Base-by-base conservation (phyloP, 2,888 invertebrate genomes). In the Apamea monoglypha region DNA sequence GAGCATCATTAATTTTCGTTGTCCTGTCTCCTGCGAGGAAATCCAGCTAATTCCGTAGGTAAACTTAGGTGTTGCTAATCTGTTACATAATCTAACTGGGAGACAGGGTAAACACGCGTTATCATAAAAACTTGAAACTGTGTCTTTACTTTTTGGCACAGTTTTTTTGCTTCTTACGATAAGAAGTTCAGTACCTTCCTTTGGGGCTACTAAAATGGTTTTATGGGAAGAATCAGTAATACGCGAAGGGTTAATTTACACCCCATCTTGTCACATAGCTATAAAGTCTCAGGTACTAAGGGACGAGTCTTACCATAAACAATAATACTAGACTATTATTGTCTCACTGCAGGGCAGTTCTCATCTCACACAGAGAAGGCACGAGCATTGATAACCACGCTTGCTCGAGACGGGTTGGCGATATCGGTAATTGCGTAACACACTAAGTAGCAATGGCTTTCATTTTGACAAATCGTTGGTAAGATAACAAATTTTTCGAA, bases 1-100 rank as follows among this genome's bases (percentile, higher is more conserved):
- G 63, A 68, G 73, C 56, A 78, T 88, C 88, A 86, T 86, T 86
- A 86, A 86, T 88, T 88, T 78, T 82, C 76, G 74, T 78, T 77
- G 77, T n/a, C 75, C 74, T 68, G 64, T 85, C 86, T 82, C 72
- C 67, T 68, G 16, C 59, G 70, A 78, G 66, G 32, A 66, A 70
- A 76, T 75, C 78, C 59, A 64, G 44, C 78, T 85, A 84, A 85
- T 87, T 84, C 72, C n/a, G 29, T 44, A 74, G 71, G 76, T 80
- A 88, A 87, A 87, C 81, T 85, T 76, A 74, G 79, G 71, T 74
- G 84, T 21, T 50, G 53, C 72, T 84, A 87, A 77, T 81, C 67
- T 78, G 67, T 61, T 63, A 72, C 36, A 56, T 74, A 78, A 71
- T 77, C 67, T 74, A 32, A 78, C 74, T 47, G 14, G 29, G 40